phyloP scores from a whole-genome alignment of 2,113 vertebrate species.

The Pelecanoides urinatrix region DNA sequence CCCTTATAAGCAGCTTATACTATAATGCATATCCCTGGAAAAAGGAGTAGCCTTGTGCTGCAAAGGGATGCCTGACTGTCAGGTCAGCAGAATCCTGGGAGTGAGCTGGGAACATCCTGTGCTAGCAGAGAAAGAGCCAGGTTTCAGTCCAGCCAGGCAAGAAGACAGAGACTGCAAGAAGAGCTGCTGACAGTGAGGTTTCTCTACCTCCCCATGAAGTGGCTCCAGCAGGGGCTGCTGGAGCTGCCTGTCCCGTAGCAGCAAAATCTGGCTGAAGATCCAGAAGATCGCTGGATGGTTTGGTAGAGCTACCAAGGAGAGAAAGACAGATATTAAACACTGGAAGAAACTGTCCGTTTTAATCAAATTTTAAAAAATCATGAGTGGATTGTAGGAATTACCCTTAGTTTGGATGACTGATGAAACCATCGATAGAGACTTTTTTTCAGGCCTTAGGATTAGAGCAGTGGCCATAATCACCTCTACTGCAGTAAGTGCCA shows the following conservation, averaged over 20 bases:
- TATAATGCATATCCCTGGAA: constrained; percentile 20
- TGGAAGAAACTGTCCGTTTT: background rate
- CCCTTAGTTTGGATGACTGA: background rate
- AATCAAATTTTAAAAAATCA: background rate
- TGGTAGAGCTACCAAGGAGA: constrained; percentile 72
- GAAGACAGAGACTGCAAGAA: background rate
- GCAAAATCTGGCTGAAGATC: constrained; percentile 91
- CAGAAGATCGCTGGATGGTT: constrained; percentile 88
- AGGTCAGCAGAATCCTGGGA: constrained; percentile 11
- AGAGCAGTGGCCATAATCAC: background rate
- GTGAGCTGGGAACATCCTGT: background rate
- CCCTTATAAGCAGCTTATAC: constrained; percentile 24
- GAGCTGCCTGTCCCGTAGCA: constrained; percentile 71
- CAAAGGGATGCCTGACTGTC: background rate
- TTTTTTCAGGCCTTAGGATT: background rate
- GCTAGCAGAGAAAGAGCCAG: background rate
- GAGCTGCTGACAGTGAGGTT: background rate
- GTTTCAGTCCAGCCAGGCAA: background rate
- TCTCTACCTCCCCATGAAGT: constrained; percentile 91
- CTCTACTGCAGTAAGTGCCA: background rate
- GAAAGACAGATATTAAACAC: background rate
- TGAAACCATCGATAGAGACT: background rate
- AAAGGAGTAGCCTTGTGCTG: constrained; percentile 3
- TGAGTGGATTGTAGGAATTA: background rate
- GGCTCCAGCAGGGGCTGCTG: constrained; percentile 77